Base-by-base conservation (phyloP, 2,797 vertebrate species). In the Channallabes apus region DNA sequence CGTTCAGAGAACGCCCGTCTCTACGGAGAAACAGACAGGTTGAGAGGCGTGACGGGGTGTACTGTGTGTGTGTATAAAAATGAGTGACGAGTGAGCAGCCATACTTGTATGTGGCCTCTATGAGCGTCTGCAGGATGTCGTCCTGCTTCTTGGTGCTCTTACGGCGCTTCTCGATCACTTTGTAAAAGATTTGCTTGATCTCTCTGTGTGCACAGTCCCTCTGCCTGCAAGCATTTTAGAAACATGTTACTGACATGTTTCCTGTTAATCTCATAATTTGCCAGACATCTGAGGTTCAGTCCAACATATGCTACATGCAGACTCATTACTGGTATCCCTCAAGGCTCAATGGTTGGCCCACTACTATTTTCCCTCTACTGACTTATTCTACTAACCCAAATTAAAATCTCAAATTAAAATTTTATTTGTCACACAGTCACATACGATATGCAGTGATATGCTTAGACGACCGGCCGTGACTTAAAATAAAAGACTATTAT, bases 101-200 rank as follows among this genome's bases (percentile, higher is more conserved):
- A 92, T 95, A 99, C 98, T 99, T 99, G 93, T 99, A 99, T 0
- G 96, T 96, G 90, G 96, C 95, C 18, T 99, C 97, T 22, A 99
- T 89, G 54, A 99, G 96, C 6, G 97, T 99, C 91, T 99, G 98
- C 85, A 99, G 96, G 88, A 99, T 96, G 93, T 99, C 98, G 46
- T 98, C 96, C 29, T 94, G 91, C 88, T 93, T 97, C 77, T 95
- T 94, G 32, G 86, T 62, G 24, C 96, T 96, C 8, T 92, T 90
- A 1, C 97, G 94, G 80, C 98, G 96, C 88, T 96, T 98, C 94
- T 96, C 94, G 88, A 99, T 99, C 85, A 97, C 97, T 85, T 96
- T 95, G 86, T 94, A 97, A 92, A 99, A 99, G 88, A 99, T 98
- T 82, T 94, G 96, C 92, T 99, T 99, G 90, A 99, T 97, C 90